Percentiles rank a stretch among this genome's conserved stretches.
Conservation (phyloP, 2,888 invertebrate genomes). For the Lithophane semibrunnea region DNA sequence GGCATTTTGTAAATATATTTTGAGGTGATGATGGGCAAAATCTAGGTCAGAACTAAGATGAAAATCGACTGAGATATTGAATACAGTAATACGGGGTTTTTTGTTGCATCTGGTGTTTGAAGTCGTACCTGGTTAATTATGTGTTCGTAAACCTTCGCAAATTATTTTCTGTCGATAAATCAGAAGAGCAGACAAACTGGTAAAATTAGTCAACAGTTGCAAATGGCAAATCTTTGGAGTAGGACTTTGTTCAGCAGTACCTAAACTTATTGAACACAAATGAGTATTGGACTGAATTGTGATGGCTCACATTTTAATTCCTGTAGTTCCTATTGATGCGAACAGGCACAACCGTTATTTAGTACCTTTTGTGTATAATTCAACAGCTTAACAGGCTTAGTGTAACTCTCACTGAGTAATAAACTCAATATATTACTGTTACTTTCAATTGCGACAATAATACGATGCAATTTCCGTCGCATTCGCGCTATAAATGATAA, state of each 20-base stretch:
- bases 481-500: slow-evolving; percentile 38
- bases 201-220: not conserved
- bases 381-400: slow-evolving; percentile 10
- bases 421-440: slow-evolving; percentile 46
- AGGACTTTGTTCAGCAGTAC: not conserved
- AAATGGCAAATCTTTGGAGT: not conserved
- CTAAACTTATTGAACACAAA: not conserved
- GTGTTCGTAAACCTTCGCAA: no score
- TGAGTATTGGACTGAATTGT: not conserved
- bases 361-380: slow-evolving; percentile 17
- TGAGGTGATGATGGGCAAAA: slow-evolving; percentile 5
- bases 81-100: not conserved
- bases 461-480: slow-evolving; percentile 29
- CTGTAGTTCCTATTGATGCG: not conserved
- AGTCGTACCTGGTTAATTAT: no score
- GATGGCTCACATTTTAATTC: not conserved
- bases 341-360: not conserved
- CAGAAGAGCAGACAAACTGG: no score
- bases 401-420: slow-evolving; percentile 35
- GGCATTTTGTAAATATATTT: slow-evolving; percentile 21
- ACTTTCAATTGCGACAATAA: slow-evolving; percentile 39
- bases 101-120: not conserved
- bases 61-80: slow-evolving; percentile 3
- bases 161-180: not conserved
- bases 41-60: slow-evolving; percentile 12